Conservation (phyloP, 2,113 vertebrate species). For the Perognathus longimembris region DNA sequence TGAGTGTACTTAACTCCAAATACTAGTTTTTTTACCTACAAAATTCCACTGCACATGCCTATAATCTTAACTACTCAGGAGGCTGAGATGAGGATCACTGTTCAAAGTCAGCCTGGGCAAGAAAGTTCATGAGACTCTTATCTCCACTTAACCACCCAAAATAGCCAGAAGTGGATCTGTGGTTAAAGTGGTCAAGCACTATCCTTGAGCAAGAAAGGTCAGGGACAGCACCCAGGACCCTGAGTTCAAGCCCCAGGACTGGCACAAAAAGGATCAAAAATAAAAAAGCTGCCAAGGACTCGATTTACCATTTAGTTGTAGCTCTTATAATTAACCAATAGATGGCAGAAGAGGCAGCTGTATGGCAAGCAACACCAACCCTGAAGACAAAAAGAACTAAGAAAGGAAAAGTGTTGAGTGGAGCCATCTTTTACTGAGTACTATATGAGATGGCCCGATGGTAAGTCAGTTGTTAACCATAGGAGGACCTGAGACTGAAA, state of each 20-base stretch:
- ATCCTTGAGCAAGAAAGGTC: no score
- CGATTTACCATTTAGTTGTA: slow-evolving; percentile 42
- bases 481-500: slow-evolving; percentile 27
- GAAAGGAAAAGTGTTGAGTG: background rate
- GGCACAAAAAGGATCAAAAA: no score
- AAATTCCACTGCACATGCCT: background rate
- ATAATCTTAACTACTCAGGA: no score
- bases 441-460: background rate
- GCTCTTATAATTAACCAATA: background rate
- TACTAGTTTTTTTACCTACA: slow-evolving; percentile 20
- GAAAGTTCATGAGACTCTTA: no score
- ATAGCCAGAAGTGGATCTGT: no score
- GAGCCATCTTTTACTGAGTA: background rate
- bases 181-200: no score
- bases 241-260: no score
- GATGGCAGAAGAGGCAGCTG: slow-evolving; percentile 43
- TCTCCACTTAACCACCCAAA: no score
- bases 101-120: no score
- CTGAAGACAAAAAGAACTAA: background rate
- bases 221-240: no score
- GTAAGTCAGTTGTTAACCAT: background rate
- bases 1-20: background rate
- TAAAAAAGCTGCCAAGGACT: background rate
- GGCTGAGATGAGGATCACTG: no score
- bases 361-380: background rate